phyloP scores from a whole-genome alignment of 2,888 invertebrate genomes.

The Junonia oenone region DNA sequence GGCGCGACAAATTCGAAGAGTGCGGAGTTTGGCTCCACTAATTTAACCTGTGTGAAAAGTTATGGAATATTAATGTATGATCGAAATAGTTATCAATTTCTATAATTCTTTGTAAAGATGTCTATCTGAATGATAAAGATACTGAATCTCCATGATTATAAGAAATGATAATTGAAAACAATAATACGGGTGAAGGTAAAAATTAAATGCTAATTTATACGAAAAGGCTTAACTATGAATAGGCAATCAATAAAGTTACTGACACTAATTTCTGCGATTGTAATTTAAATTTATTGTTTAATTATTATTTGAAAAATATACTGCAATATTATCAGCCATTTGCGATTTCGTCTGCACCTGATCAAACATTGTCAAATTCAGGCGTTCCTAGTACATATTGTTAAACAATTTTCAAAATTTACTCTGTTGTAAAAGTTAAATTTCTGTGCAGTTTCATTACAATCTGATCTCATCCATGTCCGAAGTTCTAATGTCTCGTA shows the following conservation, averaged over 20 bases:
- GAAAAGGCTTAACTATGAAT: neutral
- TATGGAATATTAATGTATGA: neutral
- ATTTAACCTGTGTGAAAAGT: slow-evolving; percentile 39
- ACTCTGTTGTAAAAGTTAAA: too few species aligned
- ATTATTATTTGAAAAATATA: neutral
- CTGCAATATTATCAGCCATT: too few species aligned
- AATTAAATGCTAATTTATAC: neutral
- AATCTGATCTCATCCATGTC: too few species aligned
- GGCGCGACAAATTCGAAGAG: slow-evolving; percentile 53
- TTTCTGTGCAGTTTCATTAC: too few species aligned
- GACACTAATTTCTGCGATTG: neutral
- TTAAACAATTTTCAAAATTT: too few species aligned
- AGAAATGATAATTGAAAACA: neutral
- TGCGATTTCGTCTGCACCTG: neutral
- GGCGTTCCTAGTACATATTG: too few species aligned
- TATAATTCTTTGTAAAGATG: too few species aligned
- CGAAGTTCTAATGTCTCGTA: too few species aligned
- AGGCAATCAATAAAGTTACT: neutral
- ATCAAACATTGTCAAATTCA: too few species aligned
- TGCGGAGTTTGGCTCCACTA: slow-evolving; percentile 44
- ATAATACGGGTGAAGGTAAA: neutral
- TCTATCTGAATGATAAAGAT: neutral
- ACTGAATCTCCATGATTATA: neutral
- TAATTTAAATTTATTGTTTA: neutral
- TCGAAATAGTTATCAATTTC: too few species aligned